Conservation (phyloP, 2,113 vertebrate species). For the Brachionichthys hirsutus region DNA sequence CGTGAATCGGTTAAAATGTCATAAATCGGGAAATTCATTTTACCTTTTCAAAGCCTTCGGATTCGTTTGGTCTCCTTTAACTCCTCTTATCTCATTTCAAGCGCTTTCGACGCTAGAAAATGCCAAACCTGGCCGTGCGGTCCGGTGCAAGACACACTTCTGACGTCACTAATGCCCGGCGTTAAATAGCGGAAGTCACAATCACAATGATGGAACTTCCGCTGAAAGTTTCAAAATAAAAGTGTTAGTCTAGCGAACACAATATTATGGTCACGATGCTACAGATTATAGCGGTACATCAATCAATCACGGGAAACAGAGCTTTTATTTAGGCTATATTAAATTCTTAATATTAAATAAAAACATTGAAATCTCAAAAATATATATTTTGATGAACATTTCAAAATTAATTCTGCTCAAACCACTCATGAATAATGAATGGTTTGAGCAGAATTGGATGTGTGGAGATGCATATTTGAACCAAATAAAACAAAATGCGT, state of each 20-base stretch:
- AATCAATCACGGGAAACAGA: too few relatives aligned
- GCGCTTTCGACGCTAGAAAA: neutral
- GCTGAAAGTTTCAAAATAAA: constrained; percentile 13
- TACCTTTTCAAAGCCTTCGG: constrained; percentile 25
- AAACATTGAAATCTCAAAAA: too few relatives aligned
- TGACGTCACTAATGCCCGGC: constrained; percentile 6
- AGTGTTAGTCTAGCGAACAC: neutral
- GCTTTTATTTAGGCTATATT: too few relatives aligned
- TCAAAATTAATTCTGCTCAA: too few relatives aligned
- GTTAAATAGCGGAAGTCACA: constrained; percentile 2
- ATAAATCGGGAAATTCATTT: neutral
- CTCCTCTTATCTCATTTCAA: constrained; percentile 9
- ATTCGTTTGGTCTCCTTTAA: constrained; percentile 26
- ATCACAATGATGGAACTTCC: neutral
- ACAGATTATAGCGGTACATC: too few relatives aligned
- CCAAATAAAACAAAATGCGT: too few relatives aligned
- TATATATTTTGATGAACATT: too few relatives aligned
- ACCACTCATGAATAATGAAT: too few relatives aligned
- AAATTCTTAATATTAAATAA: too few relatives aligned
- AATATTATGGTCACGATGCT: too few relatives aligned
- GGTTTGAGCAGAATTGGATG: too few relatives aligned
- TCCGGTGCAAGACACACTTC: neutral
- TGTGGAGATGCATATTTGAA: too few relatives aligned
- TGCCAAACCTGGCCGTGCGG: neutral
- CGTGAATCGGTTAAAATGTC: neutral